Evolutionary conservation across 2,113 vertebrate species (phyloP).

Genomic region (Gnathonemus longibarbis): DNA sequence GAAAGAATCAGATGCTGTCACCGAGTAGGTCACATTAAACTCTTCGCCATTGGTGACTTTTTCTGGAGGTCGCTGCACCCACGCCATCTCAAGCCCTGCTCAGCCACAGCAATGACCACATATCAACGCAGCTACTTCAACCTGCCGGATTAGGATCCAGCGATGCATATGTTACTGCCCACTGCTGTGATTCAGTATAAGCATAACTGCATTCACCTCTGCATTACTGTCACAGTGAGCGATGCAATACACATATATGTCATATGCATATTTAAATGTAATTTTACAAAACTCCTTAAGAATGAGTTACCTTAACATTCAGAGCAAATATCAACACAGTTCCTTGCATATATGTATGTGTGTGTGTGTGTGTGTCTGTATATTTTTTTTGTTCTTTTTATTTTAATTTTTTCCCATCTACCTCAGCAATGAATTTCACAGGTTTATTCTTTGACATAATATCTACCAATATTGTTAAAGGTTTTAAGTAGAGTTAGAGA

Average conservation of each 20-base stretch:
- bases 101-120: conserved; percentile 7
- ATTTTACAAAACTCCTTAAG: neutral
- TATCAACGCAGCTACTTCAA: neutral
- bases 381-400: neutral
- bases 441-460: neutral
- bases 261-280: neutral
- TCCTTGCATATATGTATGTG: neutral
- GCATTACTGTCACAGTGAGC: neutral
- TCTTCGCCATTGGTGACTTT: conserved; percentile 58
- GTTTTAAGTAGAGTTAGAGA: neutral
- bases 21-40: conserved; percentile 61
- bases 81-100: conserved; percentile 62
- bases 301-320: neutral
- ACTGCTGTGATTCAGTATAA: neutral
- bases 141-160: neutral
- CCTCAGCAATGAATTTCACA: neutral
- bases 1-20: conserved; percentile 58
- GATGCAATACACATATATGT: neutral
- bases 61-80: conserved; percentile 56
- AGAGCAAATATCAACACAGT: neutral
- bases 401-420: neutral
- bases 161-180: neutral
- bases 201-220: neutral
- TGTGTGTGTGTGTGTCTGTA: neutral
- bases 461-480: neutral